Evolutionary conservation across 2,888 invertebrate genomes (phyloP), one percentile per base, ranked within the genome.

Genomic region (Liopterus haemorrhoidalis): DNA sequence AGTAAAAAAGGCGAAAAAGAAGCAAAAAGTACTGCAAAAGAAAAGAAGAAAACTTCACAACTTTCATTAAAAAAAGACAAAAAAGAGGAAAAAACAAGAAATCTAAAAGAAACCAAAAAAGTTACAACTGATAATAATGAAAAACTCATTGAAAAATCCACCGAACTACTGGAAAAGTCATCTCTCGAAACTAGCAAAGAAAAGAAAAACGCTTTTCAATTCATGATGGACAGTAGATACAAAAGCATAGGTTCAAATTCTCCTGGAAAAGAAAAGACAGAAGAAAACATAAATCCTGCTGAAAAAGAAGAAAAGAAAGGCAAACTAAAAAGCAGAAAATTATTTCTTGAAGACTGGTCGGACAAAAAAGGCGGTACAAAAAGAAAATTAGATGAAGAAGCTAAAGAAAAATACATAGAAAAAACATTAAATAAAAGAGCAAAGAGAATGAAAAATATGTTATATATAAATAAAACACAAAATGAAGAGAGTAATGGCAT

Each of bases 201-300:
- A 38, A 31, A 35, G 25, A 54, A n/a, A n/a, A 69, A 82, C 71
- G 81, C 78, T 22, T 82, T 82, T 62, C 70, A 78, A 57, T 59
- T 82, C 20, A 70, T 82, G 69, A 82, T 82, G 82, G 77, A 76
- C 51, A 76, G 77, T 12, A 70, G 81, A 50, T 75, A 78, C 58
- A 79, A 78, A 60, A 70, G 71, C 35, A 73, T 82, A 49, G 82
- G 82, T 2, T 64, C 66, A 15, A 82, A 82, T 65, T 75, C 78
- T 16, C 74, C 75, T 5, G 81, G 81, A 0, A 78, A 76, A 65
- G 72, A 72, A 33, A 65, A 61, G 55, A 51, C 61, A 46, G 51
- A 53, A 42, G 63, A 66, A 49, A 48, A 53, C 16, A 58, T 64
- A 49, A 66, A 62, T 46, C 47, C 46, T 40, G 63, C 66, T 51